Evolutionary conservation across 2,888 invertebrate species (phyloP).

Genomic region (Invenusta paracnida): DNA sequence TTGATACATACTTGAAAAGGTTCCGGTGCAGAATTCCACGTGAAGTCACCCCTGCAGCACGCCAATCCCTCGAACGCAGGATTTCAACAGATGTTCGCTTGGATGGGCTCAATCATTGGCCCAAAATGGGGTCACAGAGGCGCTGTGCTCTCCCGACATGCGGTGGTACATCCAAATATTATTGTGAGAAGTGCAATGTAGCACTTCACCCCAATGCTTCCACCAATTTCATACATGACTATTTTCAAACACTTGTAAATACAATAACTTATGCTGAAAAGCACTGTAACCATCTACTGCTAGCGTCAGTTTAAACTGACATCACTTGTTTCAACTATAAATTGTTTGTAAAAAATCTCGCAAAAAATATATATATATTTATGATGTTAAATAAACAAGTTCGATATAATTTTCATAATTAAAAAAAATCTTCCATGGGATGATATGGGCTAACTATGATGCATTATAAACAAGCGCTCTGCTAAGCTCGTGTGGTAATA

Average conservation of each 20-base stretch:
- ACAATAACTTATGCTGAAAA: not conserved
- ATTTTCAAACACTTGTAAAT: not conserved
- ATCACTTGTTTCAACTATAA: not conserved
- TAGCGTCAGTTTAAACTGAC: not conserved
- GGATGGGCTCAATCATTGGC: conserved; percentile 31
- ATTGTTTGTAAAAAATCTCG: not conserved
- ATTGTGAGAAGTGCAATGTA: conserved; percentile 30
- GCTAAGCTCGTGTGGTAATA: no score
- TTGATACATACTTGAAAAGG: conserved; percentile 32
- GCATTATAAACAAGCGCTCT: no score
- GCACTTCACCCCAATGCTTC: conserved; percentile 32
- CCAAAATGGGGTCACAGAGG: conserved; percentile 34
- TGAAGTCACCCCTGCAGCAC: conserved; percentile 16
- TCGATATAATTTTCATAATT: not conserved
- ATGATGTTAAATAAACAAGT: not conserved
- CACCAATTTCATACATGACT: conserved; percentile 6
- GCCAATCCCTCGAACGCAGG: conserved; percentile 1
- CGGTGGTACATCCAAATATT: not conserved
- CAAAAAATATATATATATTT: not conserved
- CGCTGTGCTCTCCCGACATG: conserved; percentile 9
- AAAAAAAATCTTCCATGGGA: not conserved
- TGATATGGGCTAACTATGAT: no score
- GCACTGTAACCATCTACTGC: not conserved
- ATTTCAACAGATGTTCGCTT: conserved; percentile 7
- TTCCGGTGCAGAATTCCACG: not conserved